These are phyloP conservation scores for Cryptoblepharus egeriae DNA, from an alignment of 2,797 vertebrate genomes.

Conservation along the genomic window DNA sequence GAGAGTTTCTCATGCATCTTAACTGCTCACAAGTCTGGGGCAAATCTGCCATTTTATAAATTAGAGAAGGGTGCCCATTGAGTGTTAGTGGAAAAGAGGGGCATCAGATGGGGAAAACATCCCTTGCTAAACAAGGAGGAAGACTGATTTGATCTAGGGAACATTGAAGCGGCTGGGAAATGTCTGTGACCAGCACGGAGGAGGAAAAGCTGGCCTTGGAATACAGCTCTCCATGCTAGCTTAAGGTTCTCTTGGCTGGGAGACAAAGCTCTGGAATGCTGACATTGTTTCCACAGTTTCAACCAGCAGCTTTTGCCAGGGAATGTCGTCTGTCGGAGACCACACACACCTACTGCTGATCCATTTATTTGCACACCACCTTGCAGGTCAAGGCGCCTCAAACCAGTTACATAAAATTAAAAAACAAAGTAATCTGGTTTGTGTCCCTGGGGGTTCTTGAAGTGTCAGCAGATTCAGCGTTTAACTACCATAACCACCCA, in stretches of 20 bases:
- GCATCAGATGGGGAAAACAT: background rate
- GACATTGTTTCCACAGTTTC: background rate
- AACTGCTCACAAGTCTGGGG: constrained; percentile 2
- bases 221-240: background rate
- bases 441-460: too few species aligned
- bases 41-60: background rate
- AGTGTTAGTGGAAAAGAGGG: background rate
- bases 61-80: background rate
- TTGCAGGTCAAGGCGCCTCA: too few species aligned
- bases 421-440: too few species aligned
- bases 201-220: background rate
- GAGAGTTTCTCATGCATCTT: constrained; percentile 44
- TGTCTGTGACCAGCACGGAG: too few species aligned
- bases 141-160: background rate
- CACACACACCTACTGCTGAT: too few species aligned
- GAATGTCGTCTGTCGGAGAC: too few species aligned
- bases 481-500: too few species aligned
- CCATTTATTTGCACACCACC: too few species aligned
- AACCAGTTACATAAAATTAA: too few species aligned
- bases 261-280: background rate
- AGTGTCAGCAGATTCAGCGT: too few species aligned
- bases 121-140: too few species aligned
- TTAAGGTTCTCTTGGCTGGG: background rate
- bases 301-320: background rate
- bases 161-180: background rate